Evolutionary conservation across 2,113 vertebrate genomes (phyloP).

Genomic region (Sturnira hondurensis): DNA sequence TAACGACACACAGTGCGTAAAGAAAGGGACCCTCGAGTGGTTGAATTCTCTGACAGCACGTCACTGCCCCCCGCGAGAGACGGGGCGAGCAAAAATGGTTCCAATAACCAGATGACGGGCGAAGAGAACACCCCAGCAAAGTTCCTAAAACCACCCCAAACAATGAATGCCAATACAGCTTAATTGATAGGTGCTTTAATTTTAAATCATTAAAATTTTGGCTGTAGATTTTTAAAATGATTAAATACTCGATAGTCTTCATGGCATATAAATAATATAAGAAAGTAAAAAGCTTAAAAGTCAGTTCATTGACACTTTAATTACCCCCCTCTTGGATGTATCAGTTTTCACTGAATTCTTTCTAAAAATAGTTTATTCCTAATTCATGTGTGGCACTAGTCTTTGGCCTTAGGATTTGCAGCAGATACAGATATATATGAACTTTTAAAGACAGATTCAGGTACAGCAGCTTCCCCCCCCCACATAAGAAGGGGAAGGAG

Average conservation of each 20-base stretch:
- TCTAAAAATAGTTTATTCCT: not conserved
- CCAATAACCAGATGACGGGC: slow-evolving; percentile 48
- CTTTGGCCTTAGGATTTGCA: slow-evolving; percentile 38
- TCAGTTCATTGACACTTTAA: not conserved
- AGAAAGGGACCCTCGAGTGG: slow-evolving; percentile 26
- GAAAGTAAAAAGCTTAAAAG: not conserved
- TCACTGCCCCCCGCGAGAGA: slow-evolving; percentile 28
- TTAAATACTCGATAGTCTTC: not conserved
- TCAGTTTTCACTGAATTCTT: not conserved
- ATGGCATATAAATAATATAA: not conserved
- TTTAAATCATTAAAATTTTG: not conserved
- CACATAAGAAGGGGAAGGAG: slow-evolving; percentile 45
- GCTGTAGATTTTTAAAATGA: not conserved
- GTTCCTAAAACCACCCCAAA: not conserved
- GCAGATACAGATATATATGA: slow-evolving; percentile 72
- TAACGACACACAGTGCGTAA: slow-evolving; percentile 51
- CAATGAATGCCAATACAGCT: not conserved
- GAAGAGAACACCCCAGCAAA: slow-evolving; percentile 57
- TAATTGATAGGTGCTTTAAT: not conserved
- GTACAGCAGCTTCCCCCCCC: slow-evolving; percentile 75
- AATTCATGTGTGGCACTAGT: not conserved
- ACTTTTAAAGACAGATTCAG: slow-evolving; percentile 71
- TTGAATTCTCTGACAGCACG: slow-evolving; percentile 13
- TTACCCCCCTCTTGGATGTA: not conserved
- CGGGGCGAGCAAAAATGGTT: slow-evolving; percentile 25